Evolutionary conservation across 2,888 invertebrate species (phyloP).

Genomic region (Neuroscelio doddi): DNA sequence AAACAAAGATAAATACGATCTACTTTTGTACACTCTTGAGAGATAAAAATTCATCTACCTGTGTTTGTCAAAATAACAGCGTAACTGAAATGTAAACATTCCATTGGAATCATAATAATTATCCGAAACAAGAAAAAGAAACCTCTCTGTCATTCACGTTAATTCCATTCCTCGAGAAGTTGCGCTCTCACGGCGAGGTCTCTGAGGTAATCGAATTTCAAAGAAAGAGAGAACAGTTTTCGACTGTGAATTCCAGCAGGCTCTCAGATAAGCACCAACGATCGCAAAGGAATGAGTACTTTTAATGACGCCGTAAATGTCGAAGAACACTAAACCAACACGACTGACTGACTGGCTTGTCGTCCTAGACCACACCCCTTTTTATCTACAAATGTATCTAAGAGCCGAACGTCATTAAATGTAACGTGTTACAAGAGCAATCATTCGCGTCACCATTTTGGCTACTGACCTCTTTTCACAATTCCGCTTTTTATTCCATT

Average conservation of each 20-base stretch:
- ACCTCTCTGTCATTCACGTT: constrained; percentile 9
- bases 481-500: no score
- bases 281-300: constrained; percentile 34
- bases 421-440: constrained; percentile 5
- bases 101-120: constrained; percentile 6
- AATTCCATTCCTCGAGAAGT: constrained; percentile 6
- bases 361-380: constrained; percentile 20
- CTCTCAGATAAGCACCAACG: background rate
- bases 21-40: background rate
- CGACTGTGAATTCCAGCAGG: constrained; percentile 23
- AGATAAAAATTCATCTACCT: background rate
- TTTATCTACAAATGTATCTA: constrained; percentile 14
- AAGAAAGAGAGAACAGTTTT: constrained; percentile 15
- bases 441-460: background rate
- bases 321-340: constrained; percentile 9
- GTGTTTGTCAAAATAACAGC: no score
- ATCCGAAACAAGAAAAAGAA: constrained; percentile 16
- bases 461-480: background rate
- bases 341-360: constrained; percentile 4
- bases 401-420: constrained; percentile 19
- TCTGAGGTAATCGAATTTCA: constrained; percentile 25
- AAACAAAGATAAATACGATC: no score
- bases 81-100: background rate
- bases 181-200: constrained; percentile 27
- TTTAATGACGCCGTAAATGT: constrained; percentile 37